Evolutionary conservation across 2,888 invertebrate genomes (phyloP), one percentile per base, ranked within the genome.

Genomic region (Baccha elongata): DNA sequence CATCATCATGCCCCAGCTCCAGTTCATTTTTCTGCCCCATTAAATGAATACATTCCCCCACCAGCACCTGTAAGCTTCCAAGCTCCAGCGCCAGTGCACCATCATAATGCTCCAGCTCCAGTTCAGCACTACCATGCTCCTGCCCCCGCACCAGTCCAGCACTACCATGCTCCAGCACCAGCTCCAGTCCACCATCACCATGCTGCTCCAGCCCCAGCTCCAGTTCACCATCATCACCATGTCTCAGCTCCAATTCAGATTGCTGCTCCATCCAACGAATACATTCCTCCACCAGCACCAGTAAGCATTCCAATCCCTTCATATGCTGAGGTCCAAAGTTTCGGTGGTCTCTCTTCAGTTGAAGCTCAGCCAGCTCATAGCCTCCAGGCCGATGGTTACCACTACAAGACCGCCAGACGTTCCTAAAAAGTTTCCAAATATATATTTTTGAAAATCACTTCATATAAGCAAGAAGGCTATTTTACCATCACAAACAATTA

Each of bases 381-480:
- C 11, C 15, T 83, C 26, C 60, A 72, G 42, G 15, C 72, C 13
- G 83, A 83, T 68, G 83, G 83, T 32, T 83, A 83, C 42, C 83
- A 78, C 44, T 83, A 83, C 55, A 83, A 44, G 52, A 78, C 52
- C 42, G 42, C 68, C 15, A 78, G 68, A 13, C 78, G 83, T 58
- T 76, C 69, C 40, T 83, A 83, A 7, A 40, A 4, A 17, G 11
- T 17, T 40, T 11, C 8, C 11, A 8, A 21, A 32, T n/a, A 2
- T n/a, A 7, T 15, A 69, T 8, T n/a, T n/a, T n/a, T n/a, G n/a
- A n/a, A n/a, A n/a, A n/a, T n/a, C n/a, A n/a, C n/a, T n/a, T n/a
- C n/a, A 26, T 40, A 23, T 26, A 35, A 58, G 42, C 44, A 65
- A 40, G 35, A 46, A 52, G 19, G 68, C 73, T 67, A 40, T 62